Percentiles rank a stretch among this genome's conserved stretches.
phyloP scores from a whole-genome alignment of 2,888 invertebrate genomes.

The Drosophila trichaetosa region DNA sequence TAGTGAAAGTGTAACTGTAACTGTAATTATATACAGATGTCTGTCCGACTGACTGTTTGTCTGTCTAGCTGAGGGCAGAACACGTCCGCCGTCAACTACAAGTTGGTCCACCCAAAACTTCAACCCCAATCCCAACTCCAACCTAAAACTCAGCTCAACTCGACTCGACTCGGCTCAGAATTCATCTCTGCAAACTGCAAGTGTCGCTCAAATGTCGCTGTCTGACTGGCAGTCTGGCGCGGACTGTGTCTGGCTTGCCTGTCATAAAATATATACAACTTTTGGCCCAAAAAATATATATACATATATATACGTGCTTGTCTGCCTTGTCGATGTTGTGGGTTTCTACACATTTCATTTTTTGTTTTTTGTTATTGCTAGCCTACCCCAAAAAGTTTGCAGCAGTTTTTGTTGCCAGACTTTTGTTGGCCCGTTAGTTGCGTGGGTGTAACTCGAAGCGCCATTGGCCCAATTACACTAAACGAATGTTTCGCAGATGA shows the following conservation, averaged over 20 bases:
- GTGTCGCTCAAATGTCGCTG: constrained; percentile 75
- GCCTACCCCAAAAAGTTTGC: constrained; percentile 61
- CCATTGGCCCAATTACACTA: constrained; percentile 80
- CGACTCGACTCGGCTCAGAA: constrained; percentile 28
- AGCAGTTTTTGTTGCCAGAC: constrained; percentile 73
- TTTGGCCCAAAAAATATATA: constrained; percentile 61
- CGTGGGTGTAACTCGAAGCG: constrained; percentile 69
- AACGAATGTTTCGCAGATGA: constrained; percentile 77
- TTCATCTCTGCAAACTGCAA: constrained; percentile 64
- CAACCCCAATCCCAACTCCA: background rate
- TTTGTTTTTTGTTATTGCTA: constrained; percentile 25
- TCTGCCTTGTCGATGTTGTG: constrained; percentile 54
- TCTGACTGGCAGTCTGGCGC: constrained; percentile 17
- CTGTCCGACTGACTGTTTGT: constrained; percentile 43
- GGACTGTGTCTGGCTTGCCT: constrained; percentile 50
- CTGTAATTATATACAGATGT: constrained; percentile 78
- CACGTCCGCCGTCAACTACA: constrained; percentile 55
- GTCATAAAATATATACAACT: constrained; percentile 80
- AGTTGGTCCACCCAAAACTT: constrained; percentile 62
- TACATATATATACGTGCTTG: constrained; percentile 18
- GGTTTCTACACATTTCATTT: constrained; percentile 20
- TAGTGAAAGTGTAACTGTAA: constrained; percentile 81
- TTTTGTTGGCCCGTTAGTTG: constrained; percentile 63
- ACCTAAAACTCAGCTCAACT: constrained; percentile 8
- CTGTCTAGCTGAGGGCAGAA: constrained; percentile 24